A percentile compares a stretch with the other conserved stretches of the same genome.
These are phyloP conservation scores for Acronicta leporina DNA, from an alignment of 2,888 invertebrate species.

Conservation along the genomic window DNA sequence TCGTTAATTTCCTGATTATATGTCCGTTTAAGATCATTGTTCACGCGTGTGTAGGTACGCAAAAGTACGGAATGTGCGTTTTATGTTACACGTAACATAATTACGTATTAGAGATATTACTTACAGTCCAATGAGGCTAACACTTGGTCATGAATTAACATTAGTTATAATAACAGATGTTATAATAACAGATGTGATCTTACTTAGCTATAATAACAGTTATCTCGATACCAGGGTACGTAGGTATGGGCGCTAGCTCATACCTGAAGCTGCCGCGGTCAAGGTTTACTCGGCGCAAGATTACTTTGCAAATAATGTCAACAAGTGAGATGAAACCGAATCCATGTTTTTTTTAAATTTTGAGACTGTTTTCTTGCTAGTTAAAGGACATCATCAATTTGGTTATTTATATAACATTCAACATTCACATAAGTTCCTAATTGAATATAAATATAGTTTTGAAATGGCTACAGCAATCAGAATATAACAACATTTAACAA, in stretches of 20 bases:
- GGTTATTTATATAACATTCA: not conserved
- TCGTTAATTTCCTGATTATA: not conserved
- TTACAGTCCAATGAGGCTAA: constrained; percentile 43
- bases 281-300: constrained; percentile 12
- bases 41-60: constrained; percentile 1
- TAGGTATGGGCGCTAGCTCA: constrained; percentile 15
- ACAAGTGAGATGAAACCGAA: constrained; percentile 41
- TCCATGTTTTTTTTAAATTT: not conserved
- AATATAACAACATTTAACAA: constrained; percentile 14
- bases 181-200: constrained; percentile 20
- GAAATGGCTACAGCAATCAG: constrained; percentile 15
- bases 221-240: constrained; percentile 10
- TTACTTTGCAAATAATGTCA: constrained; percentile 21
- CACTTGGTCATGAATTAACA: constrained; percentile 52
- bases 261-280: constrained; percentile 4
- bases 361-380: no score
- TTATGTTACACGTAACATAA: constrained; percentile 15
- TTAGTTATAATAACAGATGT: constrained; percentile 36
- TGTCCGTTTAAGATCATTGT: not conserved
- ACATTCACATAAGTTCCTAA: constrained; percentile 25
- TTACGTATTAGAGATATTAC: constrained; percentile 47
- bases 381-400: no score
- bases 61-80: constrained; percentile 8
- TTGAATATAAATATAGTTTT: constrained; percentile 5
- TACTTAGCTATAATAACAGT: constrained; percentile 33